Percentiles rank a stretch among this genome's conserved stretches.
phyloP scores from a whole-genome alignment of 1,140 invertebrate genomes.

The Bursaphelenchus mucronatus region DNA sequence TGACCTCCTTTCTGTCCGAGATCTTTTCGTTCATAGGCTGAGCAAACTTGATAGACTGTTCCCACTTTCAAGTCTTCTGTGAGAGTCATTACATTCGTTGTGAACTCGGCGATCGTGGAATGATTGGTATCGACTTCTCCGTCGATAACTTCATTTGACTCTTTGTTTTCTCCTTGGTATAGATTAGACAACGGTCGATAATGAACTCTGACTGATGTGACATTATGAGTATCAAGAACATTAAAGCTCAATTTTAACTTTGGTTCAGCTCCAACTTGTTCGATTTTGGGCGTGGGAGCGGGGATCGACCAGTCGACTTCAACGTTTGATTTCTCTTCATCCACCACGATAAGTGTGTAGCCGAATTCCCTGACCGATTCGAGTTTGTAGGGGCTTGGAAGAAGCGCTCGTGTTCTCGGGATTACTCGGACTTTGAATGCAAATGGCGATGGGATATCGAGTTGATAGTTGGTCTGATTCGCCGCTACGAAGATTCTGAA shows the following conservation, averaged over 20 bases:
- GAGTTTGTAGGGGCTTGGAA: background rate
- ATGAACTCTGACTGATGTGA: background rate
- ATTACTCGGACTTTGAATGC: slow-evolving; percentile 15
- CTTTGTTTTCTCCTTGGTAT: no score
- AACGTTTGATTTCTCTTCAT: background rate
- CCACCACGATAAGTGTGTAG: slow-evolving; percentile 9
- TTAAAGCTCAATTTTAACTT: background rate
- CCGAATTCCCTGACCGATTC: slow-evolving; percentile 3
- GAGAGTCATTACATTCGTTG: slow-evolving; percentile 1
- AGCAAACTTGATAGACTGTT: slow-evolving; percentile 19
- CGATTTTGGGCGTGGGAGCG: background rate
- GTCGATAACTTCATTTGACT: slow-evolving; percentile 4
- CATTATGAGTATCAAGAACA: background rate
- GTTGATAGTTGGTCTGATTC: background rate
- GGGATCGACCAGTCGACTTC: slow-evolving; percentile 5
- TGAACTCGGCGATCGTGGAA: background rate
- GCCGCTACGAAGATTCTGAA: background rate
- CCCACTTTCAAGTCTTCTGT: slow-evolving; percentile 4
- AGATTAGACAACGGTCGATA: slow-evolving; percentile 8
- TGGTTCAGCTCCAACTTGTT: background rate
- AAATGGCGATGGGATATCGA: background rate
- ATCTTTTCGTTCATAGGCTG: slow-evolving; percentile 12
- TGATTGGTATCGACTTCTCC: background rate
- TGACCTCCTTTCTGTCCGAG: no score
- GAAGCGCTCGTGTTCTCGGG: background rate